Conservation (phyloP, 2,888 invertebrate species). For the Eupithecia subfuscata region DNA sequence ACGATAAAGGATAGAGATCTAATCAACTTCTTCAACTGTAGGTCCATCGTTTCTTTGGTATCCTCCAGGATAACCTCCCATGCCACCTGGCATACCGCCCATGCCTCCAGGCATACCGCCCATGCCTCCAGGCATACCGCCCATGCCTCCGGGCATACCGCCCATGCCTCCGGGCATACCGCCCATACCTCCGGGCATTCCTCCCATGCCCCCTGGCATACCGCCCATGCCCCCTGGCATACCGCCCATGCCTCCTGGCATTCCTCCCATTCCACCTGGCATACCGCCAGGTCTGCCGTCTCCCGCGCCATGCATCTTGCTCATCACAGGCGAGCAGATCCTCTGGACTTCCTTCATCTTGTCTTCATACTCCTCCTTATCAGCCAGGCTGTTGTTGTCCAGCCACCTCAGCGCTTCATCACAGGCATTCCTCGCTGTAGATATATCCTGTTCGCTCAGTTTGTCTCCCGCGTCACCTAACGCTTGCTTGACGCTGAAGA, state of each 20-base stretch:
- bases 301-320: slow-evolving; percentile 31
- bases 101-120: slow-evolving; percentile 30
- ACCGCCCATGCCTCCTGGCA: slow-evolving; percentile 83
- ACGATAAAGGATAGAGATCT: slow-evolving; percentile 3
- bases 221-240: slow-evolving; percentile 60
- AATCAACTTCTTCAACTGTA: slow-evolving; percentile 35
- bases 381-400: slow-evolving; percentile 78
- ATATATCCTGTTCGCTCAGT: slow-evolving; percentile 33
- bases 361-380: slow-evolving; percentile 30
- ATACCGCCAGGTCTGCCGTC: slow-evolving; percentile 72
- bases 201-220: slow-evolving; percentile 54
- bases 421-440: slow-evolving; percentile 62
- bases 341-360: slow-evolving; percentile 30
- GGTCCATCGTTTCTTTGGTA: slow-evolving; percentile 36
- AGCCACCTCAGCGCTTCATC: slow-evolving; percentile 85
- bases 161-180: slow-evolving; percentile 32
- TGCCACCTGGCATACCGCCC: slow-evolving; percentile 53
- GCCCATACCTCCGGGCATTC: slow-evolving; percentile 27
- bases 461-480: slow-evolving; percentile 30
- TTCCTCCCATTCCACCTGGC: slow-evolving; percentile 55
- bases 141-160: slow-evolving; percentile 59
- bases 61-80: slow-evolving; percentile 47
- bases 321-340: slow-evolving; percentile 29
- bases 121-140: slow-evolving; percentile 29
- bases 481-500: slow-evolving; percentile 31